Percentiles rank a stretch among this genome's conserved stretches.
Evolutionary conservation across 2,888 invertebrate genomes (phyloP).

Genomic region (Phorcus lineatus): DNA sequence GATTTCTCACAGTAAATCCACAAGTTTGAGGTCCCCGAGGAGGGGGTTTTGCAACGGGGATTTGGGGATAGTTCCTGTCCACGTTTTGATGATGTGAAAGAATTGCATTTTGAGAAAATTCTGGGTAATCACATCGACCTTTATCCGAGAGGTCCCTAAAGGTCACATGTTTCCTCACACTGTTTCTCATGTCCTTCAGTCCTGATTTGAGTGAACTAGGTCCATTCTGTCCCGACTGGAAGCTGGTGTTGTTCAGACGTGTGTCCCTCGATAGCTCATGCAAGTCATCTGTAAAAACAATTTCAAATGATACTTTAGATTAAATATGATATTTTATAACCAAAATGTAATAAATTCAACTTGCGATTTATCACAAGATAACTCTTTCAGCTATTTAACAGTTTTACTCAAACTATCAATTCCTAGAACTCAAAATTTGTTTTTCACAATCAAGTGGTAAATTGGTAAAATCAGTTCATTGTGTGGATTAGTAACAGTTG

Average conservation of each 20-base stretch:
- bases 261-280: slow-evolving; percentile 11
- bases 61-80: neutral
- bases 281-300: slow-evolving; percentile 15
- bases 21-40: neutral
- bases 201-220: slow-evolving; percentile 27
- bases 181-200: slow-evolving; percentile 36
- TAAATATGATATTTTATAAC: no score
- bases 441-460: no score
- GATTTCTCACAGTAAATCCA: slow-evolving; percentile 24
- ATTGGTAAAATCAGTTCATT: no score
- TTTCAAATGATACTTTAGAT: neutral
- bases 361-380: no score
- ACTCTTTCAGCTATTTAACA: no score
- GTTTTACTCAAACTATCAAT: no score
- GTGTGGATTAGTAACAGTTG: no score
- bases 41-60: neutral
- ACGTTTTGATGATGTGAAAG: neutral
- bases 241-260: slow-evolving; percentile 23
- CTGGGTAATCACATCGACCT: neutral
- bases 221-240: slow-evolving; percentile 27
- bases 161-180: slow-evolving; percentile 46
- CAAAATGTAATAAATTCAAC: neutral
- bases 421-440: no score
- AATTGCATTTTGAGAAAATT: neutral
- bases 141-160: slow-evolving; percentile 41